Base-by-base conservation (phyloP, 2,113 vertebrate genomes). In the Apus apus region DNA sequence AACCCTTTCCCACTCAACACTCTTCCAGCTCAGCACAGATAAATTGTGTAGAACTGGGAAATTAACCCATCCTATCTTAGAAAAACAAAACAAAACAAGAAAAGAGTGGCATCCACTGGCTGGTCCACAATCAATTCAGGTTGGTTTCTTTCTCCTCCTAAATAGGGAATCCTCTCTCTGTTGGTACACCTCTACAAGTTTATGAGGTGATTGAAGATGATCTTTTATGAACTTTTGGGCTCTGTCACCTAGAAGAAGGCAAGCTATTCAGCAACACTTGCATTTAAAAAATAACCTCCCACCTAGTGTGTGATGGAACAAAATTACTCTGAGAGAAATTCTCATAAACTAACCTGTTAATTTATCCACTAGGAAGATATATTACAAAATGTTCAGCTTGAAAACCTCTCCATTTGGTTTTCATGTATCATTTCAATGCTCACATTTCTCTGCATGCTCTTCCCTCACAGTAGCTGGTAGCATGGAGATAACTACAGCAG, bases 1-100 rank as follows among this genome's bases (percentile, higher is more conserved):
- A 98, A 98, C 97, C 97, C 97, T 97, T 97, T 97, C 97, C 98
- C 97, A 98, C 98, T 98, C 98, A 98, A 98, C 98, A 98, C 98
- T 98, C 97, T 95, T 96, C 97, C 95, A 95, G 87, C 94, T 97
- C 94, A 90, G 96, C 54, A 96, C 97, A 98, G 98, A 98, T 98
- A 98, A 98, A 98, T 98, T 92, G 97, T 96, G 95, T 96, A 97
- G 98, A 98, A 98, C 93, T 96, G 90, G 68, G 95, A 96, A 98
- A 98, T 98, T 97, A 98, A 98, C 98, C 97, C 93, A 97, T 94
- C 97, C 96, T 97, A 96, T 95, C 94, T 94, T 53, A 90, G 80
- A 88, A 78, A 79, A 70, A 34, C 95, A 84, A 66, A 72, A 74
- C 64, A 64, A 71, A 7, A 73, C 15, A 46, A 15, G 79, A 88